Conservation (phyloP, 2,888 invertebrate genomes). For the Clostera curtula region DNA sequence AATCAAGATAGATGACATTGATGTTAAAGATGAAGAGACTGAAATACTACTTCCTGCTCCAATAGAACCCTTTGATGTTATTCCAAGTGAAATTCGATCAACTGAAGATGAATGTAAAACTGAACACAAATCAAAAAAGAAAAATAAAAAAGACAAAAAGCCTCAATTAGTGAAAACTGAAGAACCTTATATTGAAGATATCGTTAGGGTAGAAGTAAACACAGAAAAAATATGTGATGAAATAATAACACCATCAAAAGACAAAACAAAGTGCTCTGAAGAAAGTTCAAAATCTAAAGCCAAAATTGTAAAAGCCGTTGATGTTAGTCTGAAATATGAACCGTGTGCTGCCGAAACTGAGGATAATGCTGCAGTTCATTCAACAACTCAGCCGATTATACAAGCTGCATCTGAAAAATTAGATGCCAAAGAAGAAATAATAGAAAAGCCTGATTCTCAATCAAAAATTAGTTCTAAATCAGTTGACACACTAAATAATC, state of each 20-base stretch:
- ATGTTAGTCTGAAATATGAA: slow-evolving; percentile 43
- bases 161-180: slow-evolving; percentile 13
- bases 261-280: slow-evolving; percentile 13
- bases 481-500: too few relatives aligned
- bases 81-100: slow-evolving; percentile 6
- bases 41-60: slow-evolving; percentile 1
- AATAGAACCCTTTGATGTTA: slow-evolving; percentile 8
- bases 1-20: slow-evolving; percentile 3
- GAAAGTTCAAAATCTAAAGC: slow-evolving; percentile 38
- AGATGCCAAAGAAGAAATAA: too few relatives aligned
- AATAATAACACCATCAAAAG: slow-evolving; percentile 2
- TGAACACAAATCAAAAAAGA: slow-evolving; percentile 25
- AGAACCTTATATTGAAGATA: slow-evolving; percentile 5
- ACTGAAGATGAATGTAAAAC: slow-evolving; percentile 3
- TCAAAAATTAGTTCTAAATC: too few relatives aligned
- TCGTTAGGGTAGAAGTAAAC: background rate
- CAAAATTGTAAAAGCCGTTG: slow-evolving; percentile 53
- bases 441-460: too few relatives aligned
- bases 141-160: slow-evolving; percentile 31
- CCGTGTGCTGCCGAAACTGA: too few relatives aligned
- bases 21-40: slow-evolving; percentile 5
- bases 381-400: too few relatives aligned
- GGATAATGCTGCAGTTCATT: too few relatives aligned
- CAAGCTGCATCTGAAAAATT: too few relatives aligned
- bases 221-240: slow-evolving; percentile 7